phyloP scores from a whole-genome alignment of 2,797 vertebrate genomes.

The Chromobotia macracanthus region DNA sequence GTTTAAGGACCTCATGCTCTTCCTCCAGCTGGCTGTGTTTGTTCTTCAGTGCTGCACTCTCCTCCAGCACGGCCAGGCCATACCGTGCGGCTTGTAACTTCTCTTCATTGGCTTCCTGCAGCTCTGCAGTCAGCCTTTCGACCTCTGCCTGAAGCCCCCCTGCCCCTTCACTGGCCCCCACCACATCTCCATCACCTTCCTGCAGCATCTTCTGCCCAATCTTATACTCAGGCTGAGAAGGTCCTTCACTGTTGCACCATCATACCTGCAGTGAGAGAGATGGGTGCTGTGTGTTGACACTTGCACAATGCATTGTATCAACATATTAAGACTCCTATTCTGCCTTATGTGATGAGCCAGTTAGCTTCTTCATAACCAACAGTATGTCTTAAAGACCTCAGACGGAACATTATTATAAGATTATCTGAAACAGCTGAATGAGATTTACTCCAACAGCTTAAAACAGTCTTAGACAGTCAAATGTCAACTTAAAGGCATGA shows the following conservation, averaged over 20 bases:
- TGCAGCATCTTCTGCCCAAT: slow-evolving; percentile 71
- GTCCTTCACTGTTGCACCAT: slow-evolving; percentile 8
- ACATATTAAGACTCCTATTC: neutral
- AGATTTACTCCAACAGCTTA: slow-evolving; percentile 39
- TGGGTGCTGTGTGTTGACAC: neutral
- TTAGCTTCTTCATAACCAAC: slow-evolving; percentile 15
- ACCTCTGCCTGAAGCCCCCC: slow-evolving; percentile 75
- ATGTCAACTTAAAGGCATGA: neutral
- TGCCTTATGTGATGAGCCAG: neutral
- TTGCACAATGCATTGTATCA: neutral
- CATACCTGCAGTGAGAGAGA: slow-evolving; percentile 28
- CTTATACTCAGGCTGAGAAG: slow-evolving; percentile 21
- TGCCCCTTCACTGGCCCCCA: slow-evolving; percentile 51
- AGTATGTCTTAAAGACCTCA: neutral
- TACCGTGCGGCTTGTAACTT: slow-evolving; percentile 87
- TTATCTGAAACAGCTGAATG: neutral
- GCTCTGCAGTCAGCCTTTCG: slow-evolving; percentile 79
- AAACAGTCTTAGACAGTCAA: no score
- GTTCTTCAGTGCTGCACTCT: slow-evolving; percentile 79
- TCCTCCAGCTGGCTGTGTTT: slow-evolving; percentile 81
- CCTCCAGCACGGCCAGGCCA: slow-evolving; percentile 85
- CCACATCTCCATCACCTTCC: slow-evolving; percentile 63
- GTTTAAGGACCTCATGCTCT: slow-evolving; percentile 78
- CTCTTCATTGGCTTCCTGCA: slow-evolving; percentile 85
- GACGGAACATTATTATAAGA: no score